A percentile compares a stretch with the other conserved stretches of the same genome.
These are phyloP conservation scores for Encarsia formosa DNA, from an alignment of 2,888 invertebrate genomes.

Conservation along the genomic window DNA sequence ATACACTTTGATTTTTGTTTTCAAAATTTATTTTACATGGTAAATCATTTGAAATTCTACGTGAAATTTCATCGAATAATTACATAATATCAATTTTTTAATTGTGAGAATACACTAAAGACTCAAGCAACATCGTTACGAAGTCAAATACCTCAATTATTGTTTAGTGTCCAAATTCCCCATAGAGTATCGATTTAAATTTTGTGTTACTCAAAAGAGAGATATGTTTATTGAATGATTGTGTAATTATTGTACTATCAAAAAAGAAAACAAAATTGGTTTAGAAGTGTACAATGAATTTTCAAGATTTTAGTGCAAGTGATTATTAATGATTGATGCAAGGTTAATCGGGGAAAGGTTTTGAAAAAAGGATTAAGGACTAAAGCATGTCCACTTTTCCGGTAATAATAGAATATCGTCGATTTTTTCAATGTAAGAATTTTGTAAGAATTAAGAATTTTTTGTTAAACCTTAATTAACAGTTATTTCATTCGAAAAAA, in stretches of 20 bases:
- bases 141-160: constrained; percentile 5
- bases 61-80: neutral
- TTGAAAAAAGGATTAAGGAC: constrained; percentile 4
- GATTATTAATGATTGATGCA: constrained; percentile 25
- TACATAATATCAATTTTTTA: neutral
- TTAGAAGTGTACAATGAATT: constrained; percentile 17
- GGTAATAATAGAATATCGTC: constrained; percentile 5
- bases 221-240: constrained; percentile 17
- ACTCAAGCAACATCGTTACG: constrained; percentile 13
- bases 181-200: constrained; percentile 3
- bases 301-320: constrained; percentile 22
- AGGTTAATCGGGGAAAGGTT: constrained; percentile 17
- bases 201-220: constrained; percentile 1
- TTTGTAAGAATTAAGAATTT: neutral
- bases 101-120: constrained; percentile 1
- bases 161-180: constrained; percentile 8
- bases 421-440: neutral
- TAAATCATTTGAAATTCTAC: neutral
- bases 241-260: constrained; percentile 20
- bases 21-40: neutral
- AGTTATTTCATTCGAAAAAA: no score
- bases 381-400: constrained; percentile 15
- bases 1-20: no score
- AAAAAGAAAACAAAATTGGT: constrained; percentile 18
- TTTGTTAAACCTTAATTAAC: neutral